phyloP scores from a whole-genome alignment of 1,140 invertebrate genomes.

The Platyscapa corneri region DNA sequence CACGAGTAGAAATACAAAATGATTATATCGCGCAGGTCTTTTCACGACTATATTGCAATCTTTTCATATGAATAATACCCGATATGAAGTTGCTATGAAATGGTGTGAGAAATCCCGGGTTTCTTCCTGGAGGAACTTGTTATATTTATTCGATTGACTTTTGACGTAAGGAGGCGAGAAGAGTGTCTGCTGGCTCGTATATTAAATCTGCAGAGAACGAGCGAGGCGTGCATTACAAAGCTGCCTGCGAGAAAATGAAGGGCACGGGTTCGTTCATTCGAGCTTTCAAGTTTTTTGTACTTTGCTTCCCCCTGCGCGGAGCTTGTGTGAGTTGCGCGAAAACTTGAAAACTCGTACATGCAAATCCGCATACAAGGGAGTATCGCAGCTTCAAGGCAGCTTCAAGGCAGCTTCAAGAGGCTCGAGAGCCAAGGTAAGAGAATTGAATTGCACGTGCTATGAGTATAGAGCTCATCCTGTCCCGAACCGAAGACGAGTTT shows the following conservation, averaged over 20 bases:
- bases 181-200: background rate
- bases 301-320: background rate
- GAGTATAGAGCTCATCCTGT: too few relatives aligned
- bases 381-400: background rate
- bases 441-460: background rate
- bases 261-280: background rate
- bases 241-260: slow-evolving; percentile 23
- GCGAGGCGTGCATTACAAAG: slow-evolving; percentile 40
- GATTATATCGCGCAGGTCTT: background rate
- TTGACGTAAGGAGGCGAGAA: background rate
- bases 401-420: background rate
- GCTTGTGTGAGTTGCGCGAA: background rate
- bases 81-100: background rate
- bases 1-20: background rate
- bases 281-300: slow-evolving; percentile 33
- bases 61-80: background rate
- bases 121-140: background rate
- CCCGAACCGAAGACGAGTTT: too few relatives aligned
- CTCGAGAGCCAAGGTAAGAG: background rate
- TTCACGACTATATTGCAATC: slow-evolving; percentile 3
- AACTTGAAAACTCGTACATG: slow-evolving; percentile 11
- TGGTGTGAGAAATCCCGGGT: background rate
- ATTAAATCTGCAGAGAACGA: slow-evolving; percentile 20
- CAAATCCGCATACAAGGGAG: background rate
- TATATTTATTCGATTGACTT: slow-evolving; percentile 48